Evolutionary conservation across 2,888 invertebrate species (phyloP), one percentile per base, ranked within the genome.

Genomic region (Sepioteuthis lessoniana): DNA sequence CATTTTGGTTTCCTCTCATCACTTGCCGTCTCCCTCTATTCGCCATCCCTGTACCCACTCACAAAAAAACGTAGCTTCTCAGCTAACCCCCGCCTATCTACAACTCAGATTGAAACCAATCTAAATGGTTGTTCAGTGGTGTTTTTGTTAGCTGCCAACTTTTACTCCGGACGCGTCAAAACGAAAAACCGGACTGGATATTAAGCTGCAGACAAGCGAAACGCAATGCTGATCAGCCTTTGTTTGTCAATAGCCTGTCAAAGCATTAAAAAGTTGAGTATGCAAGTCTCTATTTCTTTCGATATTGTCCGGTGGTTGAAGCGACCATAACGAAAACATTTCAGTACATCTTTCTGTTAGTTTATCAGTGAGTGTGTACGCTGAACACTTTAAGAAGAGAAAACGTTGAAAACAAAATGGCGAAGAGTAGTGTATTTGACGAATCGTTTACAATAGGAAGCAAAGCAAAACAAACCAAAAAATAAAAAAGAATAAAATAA

Each of bases 141-240:
- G 0, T 19, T 76, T 76, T n/a, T 76, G 76, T 76, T n/a, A 76
- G 76, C 76, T 76, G 76, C 76, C 76, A 76, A n/a, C n/a, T 35
- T 76, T 76, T 76, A 76, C 76, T 76, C n/a, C n/a, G 76, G n/a
- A 76, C 76, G 76, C n/a, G 76, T 76, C 76, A n/a, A 76, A 42
- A 76, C 16, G 76, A 76, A 76, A n/a, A 76, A 76, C 76, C 76
- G 35, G 76, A 76, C 76, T n/a, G n/a, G n/a, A 76, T n/a, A 76
- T 76, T 76, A 76, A 76, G 76, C 76, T 16, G n/a, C 76, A 76
- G 76, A 76, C 76, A 76, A 35, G 76, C 76, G 76, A 76, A 76
- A 76, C 76, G 76, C 76, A 76, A 76, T 19, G 76, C n/a, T n/a
- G n/a, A 76, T 76, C 76, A 35, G 76, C n/a, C n/a, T 76, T n/a